Conservation (phyloP, 2,888 invertebrate species). For the Ichneumon xanthorius region DNA sequence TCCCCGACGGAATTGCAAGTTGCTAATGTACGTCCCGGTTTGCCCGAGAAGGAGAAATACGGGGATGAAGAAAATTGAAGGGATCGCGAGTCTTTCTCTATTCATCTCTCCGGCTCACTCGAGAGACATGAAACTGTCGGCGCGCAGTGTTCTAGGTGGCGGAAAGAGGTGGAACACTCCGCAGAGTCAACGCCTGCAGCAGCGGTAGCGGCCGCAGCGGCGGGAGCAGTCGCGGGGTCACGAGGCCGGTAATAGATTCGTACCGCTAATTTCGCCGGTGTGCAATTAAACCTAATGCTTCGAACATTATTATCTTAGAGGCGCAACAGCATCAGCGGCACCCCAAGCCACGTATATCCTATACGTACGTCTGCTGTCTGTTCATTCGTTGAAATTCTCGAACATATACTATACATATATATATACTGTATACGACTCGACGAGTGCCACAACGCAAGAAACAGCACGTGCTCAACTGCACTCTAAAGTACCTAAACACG, state of each 20-base stretch:
- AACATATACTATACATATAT: background rate
- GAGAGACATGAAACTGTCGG: conserved; percentile 25
- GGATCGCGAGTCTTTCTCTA: conserved; percentile 45
- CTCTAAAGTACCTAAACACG: background rate
- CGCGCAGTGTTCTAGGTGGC: conserved; percentile 26
- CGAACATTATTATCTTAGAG: conserved; percentile 52
- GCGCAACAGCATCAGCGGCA: conserved; percentile 23
- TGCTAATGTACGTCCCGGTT: conserved; percentile 56
- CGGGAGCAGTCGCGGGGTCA: conserved; percentile 64
- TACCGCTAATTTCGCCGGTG: conserved; percentile 70
- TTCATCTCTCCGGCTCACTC: background rate
- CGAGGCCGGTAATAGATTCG: conserved; percentile 71
- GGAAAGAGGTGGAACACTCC: conserved; percentile 43
- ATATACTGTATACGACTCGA: background rate
- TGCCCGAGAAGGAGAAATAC: conserved; percentile 24
- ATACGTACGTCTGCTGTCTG: conserved; percentile 37
- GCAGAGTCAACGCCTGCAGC: conserved; percentile 34
- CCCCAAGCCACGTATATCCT: background rate
- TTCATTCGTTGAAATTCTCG: conserved; percentile 48
- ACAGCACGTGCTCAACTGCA: conserved; percentile 10
- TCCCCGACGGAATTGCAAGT: conserved; percentile 60
- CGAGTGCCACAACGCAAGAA: conserved; percentile 2
- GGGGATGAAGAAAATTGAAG: conserved; percentile 69
- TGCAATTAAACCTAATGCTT: conserved; percentile 74
- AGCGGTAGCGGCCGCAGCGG: conserved; percentile 6